A percentile compares a stretch with the other conserved stretches of the same genome.
phyloP scores from a whole-genome alignment of 2,888 invertebrate genomes.

The Priocnemis perturbator region DNA sequence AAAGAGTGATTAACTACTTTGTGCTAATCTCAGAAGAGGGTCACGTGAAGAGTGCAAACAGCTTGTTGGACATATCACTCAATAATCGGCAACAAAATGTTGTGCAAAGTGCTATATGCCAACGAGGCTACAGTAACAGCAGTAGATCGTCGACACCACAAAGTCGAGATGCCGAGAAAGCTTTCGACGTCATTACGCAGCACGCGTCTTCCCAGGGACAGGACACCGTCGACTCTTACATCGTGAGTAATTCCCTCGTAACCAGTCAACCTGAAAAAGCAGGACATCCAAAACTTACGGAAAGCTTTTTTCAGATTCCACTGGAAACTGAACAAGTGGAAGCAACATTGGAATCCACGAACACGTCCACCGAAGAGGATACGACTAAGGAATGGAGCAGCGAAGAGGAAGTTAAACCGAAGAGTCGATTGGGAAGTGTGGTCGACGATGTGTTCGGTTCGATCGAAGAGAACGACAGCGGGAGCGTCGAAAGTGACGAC shows the following conservation, averaged over 20 bases:
- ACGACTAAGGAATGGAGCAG: constrained; percentile 54
- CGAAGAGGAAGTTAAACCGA: constrained; percentile 42
- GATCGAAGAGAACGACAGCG: constrained; percentile 28
- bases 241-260: constrained; percentile 47
- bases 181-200: constrained; percentile 62
- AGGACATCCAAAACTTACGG: too few species aligned
- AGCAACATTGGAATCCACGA: constrained; percentile 15
- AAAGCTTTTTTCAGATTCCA: constrained; percentile 31
- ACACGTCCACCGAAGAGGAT: constrained; percentile 46
- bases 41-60: constrained; percentile 25
- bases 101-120: constrained; percentile 24
- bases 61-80: constrained; percentile 38
- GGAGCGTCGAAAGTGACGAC: constrained; percentile 27
- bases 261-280: too few species aligned
- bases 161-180: constrained; percentile 47
- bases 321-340: constrained; percentile 23
- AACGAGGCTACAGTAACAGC: constrained; percentile 8
- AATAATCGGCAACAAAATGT: constrained; percentile 15
- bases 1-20: too few species aligned
- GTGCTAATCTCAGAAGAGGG: not conserved
- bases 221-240: constrained; percentile 55
- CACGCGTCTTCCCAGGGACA: constrained; percentile 50
- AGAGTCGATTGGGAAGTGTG: constrained; percentile 17
- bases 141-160: constrained; percentile 43
- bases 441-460: not conserved